Percentiles rank a stretch among this genome's conserved stretches.
Evolutionary conservation across 2,113 vertebrate genomes (phyloP).

Genomic region (Brienomyrus brachyistius): DNA sequence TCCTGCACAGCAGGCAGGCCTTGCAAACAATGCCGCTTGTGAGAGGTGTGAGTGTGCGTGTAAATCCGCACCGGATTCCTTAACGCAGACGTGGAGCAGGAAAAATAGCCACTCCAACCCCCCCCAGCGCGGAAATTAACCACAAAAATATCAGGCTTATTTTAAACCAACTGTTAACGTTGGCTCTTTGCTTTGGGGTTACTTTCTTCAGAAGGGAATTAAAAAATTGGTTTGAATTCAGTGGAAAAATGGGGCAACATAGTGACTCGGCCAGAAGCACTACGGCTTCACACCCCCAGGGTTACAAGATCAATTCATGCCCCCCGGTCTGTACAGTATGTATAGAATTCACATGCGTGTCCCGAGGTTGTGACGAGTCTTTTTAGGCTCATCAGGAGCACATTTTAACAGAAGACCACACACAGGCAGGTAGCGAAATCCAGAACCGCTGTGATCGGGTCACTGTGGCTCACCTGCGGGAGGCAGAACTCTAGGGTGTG

Average conservation of each 20-base stretch:
- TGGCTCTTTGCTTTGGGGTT: background rate
- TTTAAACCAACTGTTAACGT: background rate
- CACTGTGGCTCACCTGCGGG: background rate
- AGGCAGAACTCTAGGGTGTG: background rate
- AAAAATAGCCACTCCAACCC: background rate
- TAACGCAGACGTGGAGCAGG: background rate
- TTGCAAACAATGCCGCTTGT: background rate
- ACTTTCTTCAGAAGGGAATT: background rate
- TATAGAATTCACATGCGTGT: background rate
- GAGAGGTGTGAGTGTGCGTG: background rate
- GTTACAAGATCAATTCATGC: background rate
- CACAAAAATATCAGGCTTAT: background rate
- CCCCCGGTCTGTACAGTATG: background rate
- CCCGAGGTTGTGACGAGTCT: background rate
- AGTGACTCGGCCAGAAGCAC: background rate
- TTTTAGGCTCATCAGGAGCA: background rate
- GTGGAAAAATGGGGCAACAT: background rate
- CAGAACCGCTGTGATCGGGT: background rate
- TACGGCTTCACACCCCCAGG: background rate
- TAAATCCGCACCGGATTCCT: background rate
- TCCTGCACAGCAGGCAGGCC: background rate
- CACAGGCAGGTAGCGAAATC: background rate
- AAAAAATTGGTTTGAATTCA: background rate
- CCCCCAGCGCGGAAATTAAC: background rate
- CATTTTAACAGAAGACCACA: background rate